A percentile compares a stretch with the other conserved stretches of the same genome.
Conservation (phyloP, 2,888 invertebrate species). For the Spodoptera picta region DNA sequence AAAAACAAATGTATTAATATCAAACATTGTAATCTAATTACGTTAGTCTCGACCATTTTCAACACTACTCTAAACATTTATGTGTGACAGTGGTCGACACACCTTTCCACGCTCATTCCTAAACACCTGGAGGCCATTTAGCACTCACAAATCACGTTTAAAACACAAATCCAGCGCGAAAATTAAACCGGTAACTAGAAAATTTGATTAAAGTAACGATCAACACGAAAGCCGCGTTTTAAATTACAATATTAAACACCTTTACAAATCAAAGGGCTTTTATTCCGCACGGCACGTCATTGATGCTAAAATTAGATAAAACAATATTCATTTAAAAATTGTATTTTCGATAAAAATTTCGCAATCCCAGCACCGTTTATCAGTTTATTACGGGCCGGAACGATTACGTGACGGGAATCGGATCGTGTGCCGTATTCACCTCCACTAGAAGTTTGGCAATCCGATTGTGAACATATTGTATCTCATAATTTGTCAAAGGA, state of each 20-base stretch:
- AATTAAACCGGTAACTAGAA: too few relatives aligned
- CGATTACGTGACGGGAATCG: constrained; percentile 48
- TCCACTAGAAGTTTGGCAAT: constrained; percentile 23
- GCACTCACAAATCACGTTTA: too few relatives aligned
- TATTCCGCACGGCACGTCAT: constrained; percentile 42
- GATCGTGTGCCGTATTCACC: constrained; percentile 16
- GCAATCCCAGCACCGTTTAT: constrained; percentile 49
- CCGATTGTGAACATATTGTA: constrained; percentile 43
- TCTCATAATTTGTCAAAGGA: constrained; percentile 31
- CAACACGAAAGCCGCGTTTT: background rate
- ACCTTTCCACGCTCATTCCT: too few relatives aligned
- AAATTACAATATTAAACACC: constrained; percentile 37
- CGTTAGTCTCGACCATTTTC: background rate
- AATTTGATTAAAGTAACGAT: too few relatives aligned
- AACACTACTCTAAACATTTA: too few relatives aligned
- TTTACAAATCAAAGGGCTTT: constrained; percentile 30
- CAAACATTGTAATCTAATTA: too few relatives aligned
- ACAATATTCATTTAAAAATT: constrained; percentile 57
- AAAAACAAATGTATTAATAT: too few relatives aligned
- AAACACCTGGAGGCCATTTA: too few relatives aligned
- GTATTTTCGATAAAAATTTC: constrained; percentile 52
- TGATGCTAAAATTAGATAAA: constrained; percentile 52
- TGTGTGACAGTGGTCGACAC: too few relatives aligned
- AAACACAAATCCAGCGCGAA: too few relatives aligned
- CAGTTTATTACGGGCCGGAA: constrained; percentile 47